Percentiles rank a stretch among this genome's conserved stretches.
Evolutionary conservation across 92 coral and sea anemone genomes (phyloP).

Genomic region (Bergia sp.): DNA sequence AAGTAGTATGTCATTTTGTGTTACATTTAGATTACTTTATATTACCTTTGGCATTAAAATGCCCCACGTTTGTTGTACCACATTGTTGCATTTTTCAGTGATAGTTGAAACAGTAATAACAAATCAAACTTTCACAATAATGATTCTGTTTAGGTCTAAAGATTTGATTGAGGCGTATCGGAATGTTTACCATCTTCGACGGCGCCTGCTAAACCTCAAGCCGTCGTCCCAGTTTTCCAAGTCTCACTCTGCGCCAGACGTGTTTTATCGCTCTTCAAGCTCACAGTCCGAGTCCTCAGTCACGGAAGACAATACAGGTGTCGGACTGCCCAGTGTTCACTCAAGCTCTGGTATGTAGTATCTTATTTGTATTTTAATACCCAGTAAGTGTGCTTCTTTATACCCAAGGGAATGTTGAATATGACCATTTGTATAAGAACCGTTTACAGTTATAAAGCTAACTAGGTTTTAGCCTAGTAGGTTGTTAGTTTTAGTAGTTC

Average conservation of each 20-base stretch:
- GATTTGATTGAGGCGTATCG: conserved; percentile 74
- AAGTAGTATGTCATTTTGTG: neutral
- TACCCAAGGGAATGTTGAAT: neutral
- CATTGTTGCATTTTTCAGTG: neutral
- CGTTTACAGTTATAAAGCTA: neutral
- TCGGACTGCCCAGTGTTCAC: conserved; percentile 31
- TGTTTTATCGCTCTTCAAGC: conserved; percentile 27
- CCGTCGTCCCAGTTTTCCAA: conserved; percentile 47
- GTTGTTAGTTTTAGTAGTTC: neutral
- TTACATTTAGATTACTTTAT: neutral
- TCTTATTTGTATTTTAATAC: too few species aligned
- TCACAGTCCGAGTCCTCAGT: conserved; percentile 29
- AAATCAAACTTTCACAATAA: neutral
- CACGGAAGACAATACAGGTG: neutral
- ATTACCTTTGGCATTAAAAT: neutral
- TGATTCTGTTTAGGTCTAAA: conserved; percentile 57
- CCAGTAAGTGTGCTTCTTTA: neutral
- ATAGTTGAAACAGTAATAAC: too few species aligned
- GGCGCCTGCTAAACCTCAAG: conserved; percentile 63
- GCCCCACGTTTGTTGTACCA: neutral
- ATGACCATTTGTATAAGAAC: too few species aligned
- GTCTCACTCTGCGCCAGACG: conserved; percentile 39
- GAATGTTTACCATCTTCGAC: conserved; percentile 67
- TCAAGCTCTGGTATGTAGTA: conserved; percentile 26
- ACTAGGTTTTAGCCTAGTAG: neutral